These are phyloP conservation scores for Aspiorhynchus laticeps DNA, from an alignment of 2,113 vertebrate genomes.

Conservation along the genomic window DNA sequence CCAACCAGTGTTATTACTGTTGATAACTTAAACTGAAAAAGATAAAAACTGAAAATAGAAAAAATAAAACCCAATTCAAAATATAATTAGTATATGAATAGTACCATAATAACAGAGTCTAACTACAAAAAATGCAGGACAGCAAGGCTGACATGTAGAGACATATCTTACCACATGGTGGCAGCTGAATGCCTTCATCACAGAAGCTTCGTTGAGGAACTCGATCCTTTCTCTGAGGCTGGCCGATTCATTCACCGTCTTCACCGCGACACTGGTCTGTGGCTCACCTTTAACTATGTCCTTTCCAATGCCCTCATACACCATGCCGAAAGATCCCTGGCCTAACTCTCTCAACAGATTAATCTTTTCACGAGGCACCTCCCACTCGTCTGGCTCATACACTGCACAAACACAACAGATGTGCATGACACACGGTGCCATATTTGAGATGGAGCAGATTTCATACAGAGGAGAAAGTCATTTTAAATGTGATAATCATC, in stretches of 20 bases:
- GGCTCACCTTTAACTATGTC: slow-evolving; percentile 91
- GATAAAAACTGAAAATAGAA: too few relatives aligned
- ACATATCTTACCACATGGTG: slow-evolving; percentile 90
- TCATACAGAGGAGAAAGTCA: background rate
- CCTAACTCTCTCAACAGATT: slow-evolving; percentile 88
- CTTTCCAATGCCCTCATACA: slow-evolving; percentile 92
- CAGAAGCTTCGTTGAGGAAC: slow-evolving; percentile 95
- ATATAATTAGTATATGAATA: too few relatives aligned
- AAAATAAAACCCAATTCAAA: too few relatives aligned
- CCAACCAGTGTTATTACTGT: background rate
- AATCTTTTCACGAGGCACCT: slow-evolving; percentile 92
- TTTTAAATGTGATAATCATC: slow-evolving; percentile 16
- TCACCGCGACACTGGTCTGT: slow-evolving; percentile 86
- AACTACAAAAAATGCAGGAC: background rate
- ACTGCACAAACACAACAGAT: slow-evolving; percentile 74
- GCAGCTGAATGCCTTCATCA: slow-evolving; percentile 97
- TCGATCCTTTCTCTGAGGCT: slow-evolving; percentile 94
- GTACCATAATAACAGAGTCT: too few relatives aligned
- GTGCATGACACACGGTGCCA: background rate
- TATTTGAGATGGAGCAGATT: background rate
- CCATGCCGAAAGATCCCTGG: slow-evolving; percentile 97
- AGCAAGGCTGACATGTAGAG: background rate
- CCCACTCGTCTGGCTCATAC: slow-evolving; percentile 96
- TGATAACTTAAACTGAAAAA: background rate
- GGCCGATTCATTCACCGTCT: slow-evolving; percentile 93